phyloP scores from a whole-genome alignment of 2,113 vertebrate species.

The Neolamprologus brichardi region DNA sequence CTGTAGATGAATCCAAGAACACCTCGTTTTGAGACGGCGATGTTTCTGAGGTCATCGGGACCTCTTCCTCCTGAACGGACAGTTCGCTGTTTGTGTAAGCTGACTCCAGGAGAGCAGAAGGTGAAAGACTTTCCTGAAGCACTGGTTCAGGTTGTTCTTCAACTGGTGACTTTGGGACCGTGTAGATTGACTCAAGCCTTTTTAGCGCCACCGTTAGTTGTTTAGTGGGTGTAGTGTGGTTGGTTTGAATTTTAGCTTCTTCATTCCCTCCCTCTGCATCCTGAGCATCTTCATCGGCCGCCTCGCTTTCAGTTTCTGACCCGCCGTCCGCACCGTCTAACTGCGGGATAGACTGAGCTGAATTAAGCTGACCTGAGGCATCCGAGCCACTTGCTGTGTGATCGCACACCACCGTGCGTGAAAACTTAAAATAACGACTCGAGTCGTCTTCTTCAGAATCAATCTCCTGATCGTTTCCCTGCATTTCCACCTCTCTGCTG shows the following conservation, averaged over 20 bases:
- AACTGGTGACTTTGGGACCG: background rate
- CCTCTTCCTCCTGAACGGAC: conserved; percentile 35
- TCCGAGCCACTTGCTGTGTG: conserved; percentile 27
- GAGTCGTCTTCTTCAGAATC: conserved; percentile 50
- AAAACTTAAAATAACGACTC: conserved; percentile 65
- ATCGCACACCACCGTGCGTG: conserved; percentile 74
- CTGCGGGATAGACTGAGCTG: conserved; percentile 73
- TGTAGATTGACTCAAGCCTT: conserved; percentile 44
- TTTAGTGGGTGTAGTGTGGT: conserved; percentile 50
- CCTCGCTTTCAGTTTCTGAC: conserved; percentile 75
- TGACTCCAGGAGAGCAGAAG: background rate
- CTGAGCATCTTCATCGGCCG: background rate
- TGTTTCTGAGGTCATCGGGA: conserved; percentile 11
- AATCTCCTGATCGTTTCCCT: conserved; percentile 14
- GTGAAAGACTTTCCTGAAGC: background rate
- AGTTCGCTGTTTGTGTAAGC: background rate
- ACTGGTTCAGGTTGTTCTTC: background rate
- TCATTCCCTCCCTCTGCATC: background rate
- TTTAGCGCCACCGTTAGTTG: conserved; percentile 20
- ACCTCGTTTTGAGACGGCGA: background rate
- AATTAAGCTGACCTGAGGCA: conserved; percentile 26
- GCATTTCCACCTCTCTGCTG: conserved; percentile 13
- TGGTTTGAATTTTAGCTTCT: background rate
- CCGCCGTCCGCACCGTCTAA: conserved; percentile 84
- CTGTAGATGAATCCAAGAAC: conserved; percentile 44